Percentiles rank a stretch among this genome's conserved stretches.
Conservation (phyloP, 1,140 invertebrate species). For the Pectinophora gossypiella region DNA sequence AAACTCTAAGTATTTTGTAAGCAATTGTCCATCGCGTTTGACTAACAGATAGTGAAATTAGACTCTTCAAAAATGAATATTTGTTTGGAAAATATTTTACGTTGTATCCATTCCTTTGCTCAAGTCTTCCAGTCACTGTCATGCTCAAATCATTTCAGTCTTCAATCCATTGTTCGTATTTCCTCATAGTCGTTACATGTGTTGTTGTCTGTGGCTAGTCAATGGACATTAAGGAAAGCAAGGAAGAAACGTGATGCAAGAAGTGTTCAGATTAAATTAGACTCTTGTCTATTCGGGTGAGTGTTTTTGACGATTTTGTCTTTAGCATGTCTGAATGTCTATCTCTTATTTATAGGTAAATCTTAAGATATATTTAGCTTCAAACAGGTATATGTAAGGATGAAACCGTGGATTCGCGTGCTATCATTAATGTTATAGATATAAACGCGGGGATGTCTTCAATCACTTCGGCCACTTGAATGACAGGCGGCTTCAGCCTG, state of each 20-base stretch:
- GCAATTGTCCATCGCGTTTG: too few species aligned
- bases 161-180: constrained; percentile 10
- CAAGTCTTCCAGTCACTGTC: constrained; percentile 34
- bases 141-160: constrained; percentile 20
- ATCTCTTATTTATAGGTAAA: constrained; percentile 41
- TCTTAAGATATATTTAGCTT: constrained; percentile 40
- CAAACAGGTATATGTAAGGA: constrained; percentile 29
- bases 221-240: neutral
- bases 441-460: neutral
- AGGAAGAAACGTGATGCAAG: constrained; percentile 15
- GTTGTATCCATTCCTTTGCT: constrained; percentile 18
- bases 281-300: constrained; percentile 39
- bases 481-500: too few species aligned
- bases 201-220: neutral
- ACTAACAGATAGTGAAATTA: too few species aligned
- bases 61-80: too few species aligned
- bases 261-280: constrained; percentile 54
- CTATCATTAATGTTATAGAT: constrained; percentile 27
- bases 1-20: too few species aligned
- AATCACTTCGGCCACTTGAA: neutral
- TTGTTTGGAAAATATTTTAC: too few species aligned
- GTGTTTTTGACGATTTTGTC: constrained; percentile 56
- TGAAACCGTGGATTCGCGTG: constrained; percentile 33
- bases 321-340: constrained; percentile 31
- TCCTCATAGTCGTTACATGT: neutral